phyloP scores from a whole-genome alignment of 2,888 invertebrate genomes.

The Tachystola acroxantha region DNA sequence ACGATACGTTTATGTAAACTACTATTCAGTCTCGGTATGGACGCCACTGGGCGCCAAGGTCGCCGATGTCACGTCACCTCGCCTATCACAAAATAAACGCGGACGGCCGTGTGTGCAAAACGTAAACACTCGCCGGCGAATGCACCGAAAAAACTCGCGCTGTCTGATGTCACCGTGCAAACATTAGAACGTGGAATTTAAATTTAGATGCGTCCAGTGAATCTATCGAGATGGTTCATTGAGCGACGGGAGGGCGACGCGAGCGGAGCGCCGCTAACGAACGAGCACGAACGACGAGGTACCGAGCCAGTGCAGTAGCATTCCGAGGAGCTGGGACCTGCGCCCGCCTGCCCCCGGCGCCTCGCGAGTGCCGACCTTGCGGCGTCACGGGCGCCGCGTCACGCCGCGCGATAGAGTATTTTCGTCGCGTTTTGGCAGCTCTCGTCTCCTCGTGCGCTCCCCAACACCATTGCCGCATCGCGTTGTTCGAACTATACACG shows the following conservation, averaged over 20 bases:
- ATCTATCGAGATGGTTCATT: conserved; percentile 64
- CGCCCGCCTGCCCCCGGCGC: conserved; percentile 9
- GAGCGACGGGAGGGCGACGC: conserved; percentile 72
- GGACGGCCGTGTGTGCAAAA: conserved; percentile 50
- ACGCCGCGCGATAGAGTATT: conserved; percentile 66
- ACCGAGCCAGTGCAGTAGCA: conserved; percentile 15
- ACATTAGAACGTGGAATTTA: conserved; percentile 65
- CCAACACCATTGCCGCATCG: conserved; percentile 34
- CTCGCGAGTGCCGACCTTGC: conserved; percentile 57
- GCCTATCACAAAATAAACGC: conserved; percentile 41
- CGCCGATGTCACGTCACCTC: conserved; percentile 39
- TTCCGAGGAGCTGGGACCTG: background rate
- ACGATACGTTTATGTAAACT: conserved; percentile 5
- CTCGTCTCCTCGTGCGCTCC: conserved; percentile 40
- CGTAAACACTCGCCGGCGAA: conserved; percentile 63
- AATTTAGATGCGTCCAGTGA: conserved; percentile 66
- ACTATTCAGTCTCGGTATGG: conserved; percentile 21
- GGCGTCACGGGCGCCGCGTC: conserved; percentile 62
- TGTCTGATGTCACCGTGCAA: conserved; percentile 72
- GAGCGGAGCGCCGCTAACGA: conserved; percentile 69
- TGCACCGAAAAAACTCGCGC: conserved; percentile 63
- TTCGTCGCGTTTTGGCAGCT: conserved; percentile 72
- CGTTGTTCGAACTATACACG: conserved; percentile 37
- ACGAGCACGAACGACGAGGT: conserved; percentile 71
- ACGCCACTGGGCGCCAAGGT: conserved; percentile 38